These are phyloP conservation scores for Drosophila demipolita DNA, from an alignment of 2,888 invertebrate genomes.

Conservation along the genomic window DNA sequence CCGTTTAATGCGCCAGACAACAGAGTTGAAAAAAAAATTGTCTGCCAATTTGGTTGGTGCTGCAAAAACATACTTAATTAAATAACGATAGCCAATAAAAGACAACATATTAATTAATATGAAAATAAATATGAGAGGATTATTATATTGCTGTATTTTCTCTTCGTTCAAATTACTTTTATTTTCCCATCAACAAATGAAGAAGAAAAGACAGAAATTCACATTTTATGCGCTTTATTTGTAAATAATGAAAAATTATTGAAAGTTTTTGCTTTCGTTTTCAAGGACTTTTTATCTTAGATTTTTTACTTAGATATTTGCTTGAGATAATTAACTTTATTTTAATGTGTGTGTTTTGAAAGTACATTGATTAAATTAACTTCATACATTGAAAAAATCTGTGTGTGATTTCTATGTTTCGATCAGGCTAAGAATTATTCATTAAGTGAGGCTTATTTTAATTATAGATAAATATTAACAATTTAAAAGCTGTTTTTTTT, in stretches of 20 bases:
- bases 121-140: background rate
- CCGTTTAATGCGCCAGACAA: background rate
- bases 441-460: slow-evolving; percentile 7
- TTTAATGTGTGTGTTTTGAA: slow-evolving; percentile 27
- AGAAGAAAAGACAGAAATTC: background rate
- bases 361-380: slow-evolving; percentile 56
- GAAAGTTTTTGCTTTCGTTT: slow-evolving; percentile 1
- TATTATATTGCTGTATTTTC: too few species aligned
- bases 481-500: slow-evolving; percentile 21
- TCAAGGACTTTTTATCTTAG: background rate
- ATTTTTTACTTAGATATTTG: slow-evolving; percentile 13
- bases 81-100: background rate
- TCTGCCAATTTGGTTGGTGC: background rate
- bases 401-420: slow-evolving; percentile 25
- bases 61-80: background rate
- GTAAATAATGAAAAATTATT: slow-evolving; percentile 35
- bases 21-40: background rate
- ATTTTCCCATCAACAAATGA: slow-evolving; percentile 6
- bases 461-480: slow-evolving; percentile 28
- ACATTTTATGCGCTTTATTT: slow-evolving; percentile 41
- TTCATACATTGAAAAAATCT: slow-evolving; percentile 33
- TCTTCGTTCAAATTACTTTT: background rate
- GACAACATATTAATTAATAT: background rate
- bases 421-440: slow-evolving; percentile 27
- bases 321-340: slow-evolving; percentile 31